Percentiles rank a stretch among this genome's conserved stretches.
Evolutionary conservation across 2,888 invertebrate species (phyloP).

Genomic region (Graphium colonna): DNA sequence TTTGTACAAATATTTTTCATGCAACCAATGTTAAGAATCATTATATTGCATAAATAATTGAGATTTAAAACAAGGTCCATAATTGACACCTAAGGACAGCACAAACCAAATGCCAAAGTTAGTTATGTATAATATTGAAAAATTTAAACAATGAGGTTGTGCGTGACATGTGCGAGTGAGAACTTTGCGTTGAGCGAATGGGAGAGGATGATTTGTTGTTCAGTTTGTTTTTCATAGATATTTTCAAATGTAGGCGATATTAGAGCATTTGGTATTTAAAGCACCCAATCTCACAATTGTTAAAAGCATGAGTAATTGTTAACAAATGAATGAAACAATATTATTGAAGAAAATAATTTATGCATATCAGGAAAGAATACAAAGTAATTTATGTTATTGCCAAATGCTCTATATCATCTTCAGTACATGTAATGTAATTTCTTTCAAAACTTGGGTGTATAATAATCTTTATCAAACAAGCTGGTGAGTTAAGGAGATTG

Average conservation of each 20-base stretch:
- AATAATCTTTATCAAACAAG: neutral
- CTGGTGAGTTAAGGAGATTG: constrained; percentile 4
- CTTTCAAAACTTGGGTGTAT: constrained; percentile 10
- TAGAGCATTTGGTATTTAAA: constrained; percentile 9
- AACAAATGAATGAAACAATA: too few relatives aligned
- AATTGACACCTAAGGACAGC: constrained; percentile 15
- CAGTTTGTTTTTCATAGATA: constrained; percentile 24
- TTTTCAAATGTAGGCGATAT: constrained; percentile 5
- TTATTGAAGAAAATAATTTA: too few relatives aligned
- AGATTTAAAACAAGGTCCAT: too few relatives aligned
- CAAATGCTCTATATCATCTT: constrained; percentile 9
- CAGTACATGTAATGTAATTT: constrained; percentile 4
- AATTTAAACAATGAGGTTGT: constrained; percentile 48
- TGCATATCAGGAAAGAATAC: neutral
- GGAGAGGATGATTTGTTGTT: constrained; percentile 28
- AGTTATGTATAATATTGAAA: constrained; percentile 28
- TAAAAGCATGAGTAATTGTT: too few relatives aligned
- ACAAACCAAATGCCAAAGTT: constrained; percentile 17
- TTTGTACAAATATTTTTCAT: too few relatives aligned
- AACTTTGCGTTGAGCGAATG: constrained; percentile 35
- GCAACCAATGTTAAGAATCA: too few relatives aligned
- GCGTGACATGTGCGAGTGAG: constrained; percentile 50
- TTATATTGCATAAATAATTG: too few relatives aligned
- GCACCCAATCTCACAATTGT: too few relatives aligned
- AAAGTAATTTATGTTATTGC: neutral